Percentiles rank a stretch among this genome's conserved stretches.
Conservation (phyloP, 2,888 invertebrate genomes). For the Fissipunctia ypsillon region DNA sequence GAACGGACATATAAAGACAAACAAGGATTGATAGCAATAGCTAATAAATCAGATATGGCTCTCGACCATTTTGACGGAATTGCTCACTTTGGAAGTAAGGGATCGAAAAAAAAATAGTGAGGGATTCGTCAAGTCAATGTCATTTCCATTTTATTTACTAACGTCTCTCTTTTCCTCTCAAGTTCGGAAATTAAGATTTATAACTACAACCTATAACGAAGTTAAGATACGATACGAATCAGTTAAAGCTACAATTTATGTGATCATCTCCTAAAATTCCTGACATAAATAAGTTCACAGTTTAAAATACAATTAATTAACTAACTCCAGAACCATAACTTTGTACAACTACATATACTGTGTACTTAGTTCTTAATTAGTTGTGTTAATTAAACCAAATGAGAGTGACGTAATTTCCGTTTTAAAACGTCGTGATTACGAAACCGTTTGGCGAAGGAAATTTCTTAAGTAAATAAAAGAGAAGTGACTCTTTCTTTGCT, state of each 20-base stretch:
- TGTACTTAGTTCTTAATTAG: conserved; percentile 27
- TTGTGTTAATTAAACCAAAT: conserved; percentile 45
- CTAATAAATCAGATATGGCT: too few species aligned
- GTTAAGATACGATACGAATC: background rate
- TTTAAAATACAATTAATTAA: conserved; percentile 22
- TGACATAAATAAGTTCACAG: conserved; percentile 13
- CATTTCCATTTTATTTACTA: background rate
- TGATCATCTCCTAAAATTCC: background rate
- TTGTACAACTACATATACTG: conserved; percentile 17
- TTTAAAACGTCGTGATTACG: conserved; percentile 46
- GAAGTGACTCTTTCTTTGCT: conserved; percentile 27
- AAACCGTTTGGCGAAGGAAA: conserved; percentile 39
- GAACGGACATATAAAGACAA: conserved; percentile 1
- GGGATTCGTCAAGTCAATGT: background rate
- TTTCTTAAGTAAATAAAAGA: conserved; percentile 42
- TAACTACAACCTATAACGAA: background rate
- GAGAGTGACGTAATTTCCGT: conserved; percentile 35
- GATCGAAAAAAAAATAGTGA: background rate
- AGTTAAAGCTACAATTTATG: background rate
- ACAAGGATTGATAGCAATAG: background rate
- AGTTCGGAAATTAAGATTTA: background rate
- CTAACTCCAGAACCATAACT: conserved; percentile 11
- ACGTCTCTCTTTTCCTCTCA: too few species aligned
- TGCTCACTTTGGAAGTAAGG: background rate
- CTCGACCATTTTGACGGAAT: background rate